Conservation (phyloP, 2,797 vertebrate species). For the Alectoris magna region DNA sequence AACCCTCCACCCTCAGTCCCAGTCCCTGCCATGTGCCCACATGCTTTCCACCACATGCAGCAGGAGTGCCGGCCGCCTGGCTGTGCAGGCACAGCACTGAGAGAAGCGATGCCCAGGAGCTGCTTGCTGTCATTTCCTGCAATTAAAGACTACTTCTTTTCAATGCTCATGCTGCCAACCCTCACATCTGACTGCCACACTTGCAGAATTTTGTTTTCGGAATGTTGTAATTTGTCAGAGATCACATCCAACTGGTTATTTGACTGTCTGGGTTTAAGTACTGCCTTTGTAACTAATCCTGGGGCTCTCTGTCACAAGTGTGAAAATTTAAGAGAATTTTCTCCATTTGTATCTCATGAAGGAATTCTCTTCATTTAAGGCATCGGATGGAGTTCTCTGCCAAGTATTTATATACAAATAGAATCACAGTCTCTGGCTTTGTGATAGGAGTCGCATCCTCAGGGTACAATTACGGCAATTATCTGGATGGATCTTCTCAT, state of each 20-base stretch:
- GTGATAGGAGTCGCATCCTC: constrained; percentile 36
- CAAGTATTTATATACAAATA: constrained; percentile 20
- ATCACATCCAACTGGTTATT: constrained; percentile 68
- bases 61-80: constrained; percentile 46
- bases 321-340: not conserved
- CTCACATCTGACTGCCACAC: constrained; percentile 54
- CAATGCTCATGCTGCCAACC: constrained; percentile 65
- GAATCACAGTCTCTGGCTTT: not conserved
- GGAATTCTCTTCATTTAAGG: not conserved
- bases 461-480: constrained; percentile 65
- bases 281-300: constrained; percentile 36
- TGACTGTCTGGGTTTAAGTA: constrained; percentile 72
- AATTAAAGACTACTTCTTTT: constrained; percentile 74
- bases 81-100: not conserved
- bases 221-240: constrained; percentile 73
- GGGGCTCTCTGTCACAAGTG: constrained; percentile 55
- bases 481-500: constrained; percentile 70
- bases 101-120: constrained; percentile 40
- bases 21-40: constrained; percentile 33
- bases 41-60: constrained; percentile 31
- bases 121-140: constrained; percentile 61
- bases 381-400: not conserved
- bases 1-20: not conserved
- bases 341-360: not conserved
- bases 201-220: constrained; percentile 53